These are phyloP conservation scores for Uropetala carovei DNA, from an alignment of 2,888 invertebrate species.

Conservation along the genomic window DNA sequence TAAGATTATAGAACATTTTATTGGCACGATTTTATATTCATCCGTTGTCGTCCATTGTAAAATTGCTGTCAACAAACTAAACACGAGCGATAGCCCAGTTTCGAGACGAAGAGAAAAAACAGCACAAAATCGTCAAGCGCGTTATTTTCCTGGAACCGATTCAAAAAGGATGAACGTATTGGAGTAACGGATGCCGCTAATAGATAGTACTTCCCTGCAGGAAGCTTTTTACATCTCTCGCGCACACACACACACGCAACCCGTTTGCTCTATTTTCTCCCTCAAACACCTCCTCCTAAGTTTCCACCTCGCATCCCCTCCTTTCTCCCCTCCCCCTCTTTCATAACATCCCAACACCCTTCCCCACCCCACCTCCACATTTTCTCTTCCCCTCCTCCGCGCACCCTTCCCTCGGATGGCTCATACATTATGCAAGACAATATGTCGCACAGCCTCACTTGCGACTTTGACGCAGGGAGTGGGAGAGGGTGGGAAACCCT, in stretches of 20 bases:
- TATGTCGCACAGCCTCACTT: conserved; percentile 20
- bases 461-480: conserved; percentile 33
- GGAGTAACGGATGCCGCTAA: neutral
- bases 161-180: neutral
- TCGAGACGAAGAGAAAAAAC: neutral
- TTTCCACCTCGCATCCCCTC: neutral
- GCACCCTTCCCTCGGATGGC: neutral
- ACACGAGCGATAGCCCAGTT: neutral
- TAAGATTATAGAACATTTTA: too few species aligned
- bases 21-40: too few species aligned
- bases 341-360: neutral
- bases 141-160: neutral
- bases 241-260: neutral
- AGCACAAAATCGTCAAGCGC: neutral
- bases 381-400: neutral
- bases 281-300: neutral
- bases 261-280: neutral
- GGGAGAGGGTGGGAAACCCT: neutral
- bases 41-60: too few species aligned
- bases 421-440: conserved; percentile 40
- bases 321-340: neutral
- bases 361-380: neutral
- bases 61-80: neutral
- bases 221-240: neutral
- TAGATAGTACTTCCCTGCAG: too few species aligned